These are phyloP conservation scores for Ateles fusciceps DNA, from an alignment of 2,797 vertebrate genomes.

Conservation along the genomic window DNA sequence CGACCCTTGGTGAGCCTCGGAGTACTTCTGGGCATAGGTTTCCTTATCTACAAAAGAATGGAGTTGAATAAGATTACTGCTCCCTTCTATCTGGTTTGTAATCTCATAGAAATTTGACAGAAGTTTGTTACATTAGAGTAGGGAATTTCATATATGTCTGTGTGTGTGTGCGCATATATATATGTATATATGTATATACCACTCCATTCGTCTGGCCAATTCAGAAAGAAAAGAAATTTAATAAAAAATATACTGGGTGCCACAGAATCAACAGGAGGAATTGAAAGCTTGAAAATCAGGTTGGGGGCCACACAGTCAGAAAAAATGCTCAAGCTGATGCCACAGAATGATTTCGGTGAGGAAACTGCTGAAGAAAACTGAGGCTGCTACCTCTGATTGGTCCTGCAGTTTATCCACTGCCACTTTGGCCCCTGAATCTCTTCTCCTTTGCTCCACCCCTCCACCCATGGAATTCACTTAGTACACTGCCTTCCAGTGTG, in stretches of 20 bases:
- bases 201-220: background rate
- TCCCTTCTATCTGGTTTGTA: background rate
- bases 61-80: background rate
- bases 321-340: background rate
- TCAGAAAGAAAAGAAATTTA: slow-evolving; percentile 39
- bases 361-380: background rate
- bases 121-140: background rate
- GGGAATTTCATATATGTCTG: background rate
- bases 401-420: background rate
- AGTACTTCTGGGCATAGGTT: background rate
- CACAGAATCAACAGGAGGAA: background rate
- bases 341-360: background rate
- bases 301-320: background rate
- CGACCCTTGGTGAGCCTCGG: background rate
- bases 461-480: background rate
- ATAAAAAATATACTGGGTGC: background rate
- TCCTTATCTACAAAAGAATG: background rate
- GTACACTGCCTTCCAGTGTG: background rate
- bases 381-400: background rate
- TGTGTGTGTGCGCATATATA: background rate
- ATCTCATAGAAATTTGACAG: background rate
- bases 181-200: too few species aligned
- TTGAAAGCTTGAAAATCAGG: background rate
- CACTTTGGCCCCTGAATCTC: background rate
- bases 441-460: fast-evolving